These are phyloP conservation scores for Varanus salvator DNA, from an alignment of 2,113 vertebrate genomes.

Conservation along the genomic window DNA sequence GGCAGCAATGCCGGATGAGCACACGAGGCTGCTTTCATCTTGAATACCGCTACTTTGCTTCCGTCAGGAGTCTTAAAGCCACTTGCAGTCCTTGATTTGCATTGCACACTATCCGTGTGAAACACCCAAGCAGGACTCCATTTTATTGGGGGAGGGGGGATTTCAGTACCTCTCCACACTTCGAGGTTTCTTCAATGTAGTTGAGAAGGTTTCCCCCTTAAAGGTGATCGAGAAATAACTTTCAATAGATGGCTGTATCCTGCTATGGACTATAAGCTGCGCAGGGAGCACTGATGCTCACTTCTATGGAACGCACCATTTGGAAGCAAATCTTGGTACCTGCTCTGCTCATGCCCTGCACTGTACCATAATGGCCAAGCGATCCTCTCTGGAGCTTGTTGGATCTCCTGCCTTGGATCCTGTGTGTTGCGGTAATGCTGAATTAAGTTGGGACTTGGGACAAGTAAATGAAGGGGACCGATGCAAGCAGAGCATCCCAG, in stretches of 20 bases:
- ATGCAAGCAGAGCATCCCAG: not conserved
- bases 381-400: not conserved
- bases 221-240: no score
- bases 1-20: not conserved
- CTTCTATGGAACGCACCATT: not conserved
- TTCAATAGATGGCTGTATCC: not conserved
- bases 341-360: not conserved
- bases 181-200: not conserved
- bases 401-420: not conserved
- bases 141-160: not conserved
- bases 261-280: not conserved
- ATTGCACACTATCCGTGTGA: not conserved
- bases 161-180: not conserved
- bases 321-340: not conserved
- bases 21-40: accelerated
- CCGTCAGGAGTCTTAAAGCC: conserved; percentile 9
- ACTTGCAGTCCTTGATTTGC: not conserved
- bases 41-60: conserved; percentile 16
- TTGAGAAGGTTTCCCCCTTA: no score
- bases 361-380: not conserved
- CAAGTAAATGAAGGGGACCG: not conserved
- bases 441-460: not conserved
- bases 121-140: not conserved
- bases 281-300: not conserved
- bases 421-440: not conserved